Conservation (phyloP, 2,113 vertebrate genomes). For the Pollachius pollachius region DNA sequence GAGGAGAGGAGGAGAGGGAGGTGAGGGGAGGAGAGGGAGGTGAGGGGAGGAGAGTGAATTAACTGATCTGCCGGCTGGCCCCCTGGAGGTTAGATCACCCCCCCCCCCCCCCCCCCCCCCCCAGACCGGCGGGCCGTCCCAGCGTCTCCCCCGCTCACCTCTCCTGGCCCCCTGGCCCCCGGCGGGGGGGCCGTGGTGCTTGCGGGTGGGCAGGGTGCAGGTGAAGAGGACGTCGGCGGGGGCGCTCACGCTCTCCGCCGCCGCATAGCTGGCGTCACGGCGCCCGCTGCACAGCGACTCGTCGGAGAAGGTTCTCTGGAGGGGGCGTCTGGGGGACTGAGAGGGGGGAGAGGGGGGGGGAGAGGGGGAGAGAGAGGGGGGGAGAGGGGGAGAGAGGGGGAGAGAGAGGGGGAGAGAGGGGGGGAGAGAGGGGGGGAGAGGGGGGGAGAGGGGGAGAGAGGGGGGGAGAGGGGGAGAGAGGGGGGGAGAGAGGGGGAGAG, state of each 20-base stretch:
- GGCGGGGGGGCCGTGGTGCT: slow-evolving; percentile 61
- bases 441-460: no score
- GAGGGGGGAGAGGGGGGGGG: slow-evolving; percentile 16
- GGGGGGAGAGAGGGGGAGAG: no score
- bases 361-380: neutral
- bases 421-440: no score
- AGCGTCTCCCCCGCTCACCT: slow-evolving; percentile 75
- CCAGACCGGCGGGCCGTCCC: neutral
- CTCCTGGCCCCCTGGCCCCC: slow-evolving; percentile 57
- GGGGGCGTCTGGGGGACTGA: slow-evolving; percentile 79
- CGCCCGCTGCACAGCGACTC: slow-evolving; percentile 90
- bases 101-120: no score
- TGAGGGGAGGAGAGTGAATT: no score
- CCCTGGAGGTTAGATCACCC: no score
- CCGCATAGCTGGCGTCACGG: slow-evolving; percentile 78
- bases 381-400: no score
- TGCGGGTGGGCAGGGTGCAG: slow-evolving; percentile 82
- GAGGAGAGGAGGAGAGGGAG: no score
- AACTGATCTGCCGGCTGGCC: no score
- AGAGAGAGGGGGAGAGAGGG: no score
- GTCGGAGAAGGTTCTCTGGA: slow-evolving; percentile 88
- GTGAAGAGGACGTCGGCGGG: slow-evolving; percentile 81
- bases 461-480: no score
- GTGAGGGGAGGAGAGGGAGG: no score
- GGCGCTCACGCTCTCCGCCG: slow-evolving; percentile 65